Evolutionary conservation across 2,888 invertebrate genomes (phyloP), one percentile per base, ranked within the genome.

Genomic region (Drosophila borborema): DNA sequence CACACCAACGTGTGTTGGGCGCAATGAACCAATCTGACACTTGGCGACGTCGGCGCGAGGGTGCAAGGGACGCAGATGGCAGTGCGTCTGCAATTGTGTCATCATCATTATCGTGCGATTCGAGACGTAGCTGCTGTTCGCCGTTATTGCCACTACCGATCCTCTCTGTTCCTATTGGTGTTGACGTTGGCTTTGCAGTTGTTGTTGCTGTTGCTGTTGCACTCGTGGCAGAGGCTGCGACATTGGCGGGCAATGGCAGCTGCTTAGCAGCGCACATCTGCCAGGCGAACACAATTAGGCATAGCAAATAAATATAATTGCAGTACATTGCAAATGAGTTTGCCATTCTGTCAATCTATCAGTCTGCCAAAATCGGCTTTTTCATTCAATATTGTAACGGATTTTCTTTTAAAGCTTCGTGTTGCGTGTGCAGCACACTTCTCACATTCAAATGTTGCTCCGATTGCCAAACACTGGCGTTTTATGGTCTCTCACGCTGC

Each of bases 1-100:
- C 98, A 93, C 98, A 98, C 98, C 98, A 98, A 91, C 97, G 96
- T 1, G 98, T 98, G 55, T 98, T 98, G 1, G 98, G 98, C 54
- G 97, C 96, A 75, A 97, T 95, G 66, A 98, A 94, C 82, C 97
- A 93, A 91, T 97, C 96, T 16, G 91, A 90, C 23, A 92, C 75
- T 67, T 91, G 89, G 10, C 93, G 93, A 55, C 92, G 86, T 14
- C 49, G 48, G 5, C 75, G 72, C 75, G 79, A 40, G 20, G 56
- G 54, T 18, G 64, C 48, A 16, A 45, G 18, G 20, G 56, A 51
- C 20, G 64, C 45, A 14, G 48, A n/a, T 14, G 49, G 49, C 31
- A 40, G 64, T 53, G 38, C 58, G 46, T 41, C 60, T 20, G 53
- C 58, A 53, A 40, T 51, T 20, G 23, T 81, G 62, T 75, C 84